A percentile compares a stretch with the other conserved stretches of the same genome.
phyloP scores from a whole-genome alignment of 2,113 vertebrate genomes.

The Neoarius graeffei region DNA sequence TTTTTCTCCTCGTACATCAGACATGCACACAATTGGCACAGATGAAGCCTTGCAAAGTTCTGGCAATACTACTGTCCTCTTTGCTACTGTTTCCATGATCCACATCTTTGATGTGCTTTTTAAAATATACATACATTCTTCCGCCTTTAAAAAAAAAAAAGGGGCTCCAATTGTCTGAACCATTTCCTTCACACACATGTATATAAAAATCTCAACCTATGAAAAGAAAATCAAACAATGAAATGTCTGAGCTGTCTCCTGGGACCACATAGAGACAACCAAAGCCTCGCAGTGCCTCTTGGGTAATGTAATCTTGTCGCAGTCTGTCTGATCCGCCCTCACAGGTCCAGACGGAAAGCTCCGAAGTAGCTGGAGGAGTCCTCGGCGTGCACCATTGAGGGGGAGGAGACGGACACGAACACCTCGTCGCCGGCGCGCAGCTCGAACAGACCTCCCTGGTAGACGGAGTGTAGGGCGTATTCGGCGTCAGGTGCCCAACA shows the following conservation, averaged over 20 bases:
- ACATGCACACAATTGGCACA: slow-evolving; percentile 31
- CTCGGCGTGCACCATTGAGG: slow-evolving; percentile 75
- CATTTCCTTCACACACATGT: slow-evolving; percentile 49
- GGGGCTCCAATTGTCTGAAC: slow-evolving; percentile 21
- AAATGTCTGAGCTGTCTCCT: slow-evolving; percentile 37
- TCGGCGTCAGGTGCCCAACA: slow-evolving; percentile 83
- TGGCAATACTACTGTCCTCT: not conserved
- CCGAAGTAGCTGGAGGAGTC: slow-evolving; percentile 83
- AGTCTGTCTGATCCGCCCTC: slow-evolving; percentile 32
- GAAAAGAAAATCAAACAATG: slow-evolving; percentile 41
- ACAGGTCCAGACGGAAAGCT: slow-evolving; percentile 80
- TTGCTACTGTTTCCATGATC: slow-evolving; percentile 46
- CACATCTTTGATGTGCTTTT: slow-evolving; percentile 49
- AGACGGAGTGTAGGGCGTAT: slow-evolving; percentile 84
- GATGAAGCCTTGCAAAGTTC: slow-evolving; percentile 22
- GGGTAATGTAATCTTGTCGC: slow-evolving; percentile 35
- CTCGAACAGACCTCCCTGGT: slow-evolving; percentile 86
- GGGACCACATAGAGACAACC: slow-evolving; percentile 8
- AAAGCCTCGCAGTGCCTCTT: slow-evolving; percentile 38
- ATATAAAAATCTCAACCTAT: slow-evolving; percentile 18
- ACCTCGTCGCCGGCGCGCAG: slow-evolving; percentile 81
- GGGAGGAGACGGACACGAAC: slow-evolving; percentile 84
- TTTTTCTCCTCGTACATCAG: slow-evolving; percentile 18
- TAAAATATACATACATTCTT: slow-evolving; percentile 58
- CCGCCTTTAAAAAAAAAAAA: slow-evolving; percentile 25